Evolutionary conservation across 2,797 vertebrate genomes (phyloP).

Genomic region (Hypotaenidia philippensis): DNA sequence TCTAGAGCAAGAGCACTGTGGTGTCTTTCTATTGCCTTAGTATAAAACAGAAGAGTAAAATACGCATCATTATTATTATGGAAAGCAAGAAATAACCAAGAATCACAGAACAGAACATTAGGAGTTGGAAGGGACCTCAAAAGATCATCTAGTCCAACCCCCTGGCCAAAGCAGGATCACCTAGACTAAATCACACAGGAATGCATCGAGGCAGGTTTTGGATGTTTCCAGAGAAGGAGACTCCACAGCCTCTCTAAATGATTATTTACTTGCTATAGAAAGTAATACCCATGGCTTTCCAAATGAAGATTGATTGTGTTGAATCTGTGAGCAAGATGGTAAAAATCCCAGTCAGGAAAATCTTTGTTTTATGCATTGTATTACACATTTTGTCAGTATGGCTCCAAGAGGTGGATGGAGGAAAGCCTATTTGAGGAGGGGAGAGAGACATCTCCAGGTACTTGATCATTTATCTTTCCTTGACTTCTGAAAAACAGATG

Average conservation of each 20-base stretch:
- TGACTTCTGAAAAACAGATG: not conserved
- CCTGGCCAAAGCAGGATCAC: too few species aligned
- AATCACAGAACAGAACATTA: not conserved
- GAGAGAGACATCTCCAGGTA: not conserved
- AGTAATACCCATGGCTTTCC: conserved; percentile 22
- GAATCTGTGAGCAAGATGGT: conserved; percentile 28
- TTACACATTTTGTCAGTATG: not conserved
- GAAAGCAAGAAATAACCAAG: conserved; percentile 32
- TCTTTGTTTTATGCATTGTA: not conserved
- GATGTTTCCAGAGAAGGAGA: too few species aligned
- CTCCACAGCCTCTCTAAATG: too few species aligned
- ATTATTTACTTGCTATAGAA: conserved; percentile 43
- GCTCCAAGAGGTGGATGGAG: not conserved
- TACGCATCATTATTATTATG: not conserved
- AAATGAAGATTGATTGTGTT: conserved; percentile 48
- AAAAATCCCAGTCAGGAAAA: conserved; percentile 17
- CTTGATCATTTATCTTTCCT: not conserved
- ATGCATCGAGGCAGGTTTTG: too few species aligned
- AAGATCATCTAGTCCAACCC: too few species aligned
- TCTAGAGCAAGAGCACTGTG: not conserved
- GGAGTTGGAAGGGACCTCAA: too few species aligned
- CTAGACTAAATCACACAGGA: too few species aligned
- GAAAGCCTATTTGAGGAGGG: not conserved
- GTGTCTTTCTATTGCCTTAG: not conserved
- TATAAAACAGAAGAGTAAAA: conserved; percentile 27